phyloP scores from a whole-genome alignment of 2,113 vertebrate species.

The Chlamydotis undulata region DNA sequence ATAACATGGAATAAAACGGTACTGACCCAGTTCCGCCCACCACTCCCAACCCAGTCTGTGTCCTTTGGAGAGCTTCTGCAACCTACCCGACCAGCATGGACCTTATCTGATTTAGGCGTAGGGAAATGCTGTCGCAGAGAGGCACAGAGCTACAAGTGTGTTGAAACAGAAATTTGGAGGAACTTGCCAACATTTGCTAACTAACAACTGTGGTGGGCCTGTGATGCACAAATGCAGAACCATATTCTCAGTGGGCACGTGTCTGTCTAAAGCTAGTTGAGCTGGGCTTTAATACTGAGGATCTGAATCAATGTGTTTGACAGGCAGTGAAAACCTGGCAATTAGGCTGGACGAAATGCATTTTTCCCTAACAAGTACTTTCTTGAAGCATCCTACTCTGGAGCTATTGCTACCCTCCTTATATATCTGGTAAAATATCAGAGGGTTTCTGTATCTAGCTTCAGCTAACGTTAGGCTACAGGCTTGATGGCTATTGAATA shows the following conservation, averaged over 20 bases:
- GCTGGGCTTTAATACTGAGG: not conserved
- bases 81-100: fast-evolving
- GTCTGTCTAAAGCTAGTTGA: not conserved
- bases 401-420: not conserved
- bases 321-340: not conserved
- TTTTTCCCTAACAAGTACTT: not conserved
- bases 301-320: not conserved
- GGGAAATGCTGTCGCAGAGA: not conserved
- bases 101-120: fast-evolving
- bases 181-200: not conserved
- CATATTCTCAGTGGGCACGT: fast-evolving
- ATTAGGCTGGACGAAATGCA: not conserved
- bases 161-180: not conserved
- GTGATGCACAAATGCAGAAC: fast-evolving
- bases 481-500: not conserved
- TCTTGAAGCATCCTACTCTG: not conserved
- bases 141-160: not conserved
- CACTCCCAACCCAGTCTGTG: not conserved
- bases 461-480: not conserved
- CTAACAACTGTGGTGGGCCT: not conserved
- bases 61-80: not conserved
- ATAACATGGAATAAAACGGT: not conserved
- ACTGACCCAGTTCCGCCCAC: fast-evolving
- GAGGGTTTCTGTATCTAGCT: not conserved
- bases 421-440: not conserved